phyloP scores from a whole-genome alignment of 2,113 vertebrate genomes.

The Caracal caracal region DNA sequence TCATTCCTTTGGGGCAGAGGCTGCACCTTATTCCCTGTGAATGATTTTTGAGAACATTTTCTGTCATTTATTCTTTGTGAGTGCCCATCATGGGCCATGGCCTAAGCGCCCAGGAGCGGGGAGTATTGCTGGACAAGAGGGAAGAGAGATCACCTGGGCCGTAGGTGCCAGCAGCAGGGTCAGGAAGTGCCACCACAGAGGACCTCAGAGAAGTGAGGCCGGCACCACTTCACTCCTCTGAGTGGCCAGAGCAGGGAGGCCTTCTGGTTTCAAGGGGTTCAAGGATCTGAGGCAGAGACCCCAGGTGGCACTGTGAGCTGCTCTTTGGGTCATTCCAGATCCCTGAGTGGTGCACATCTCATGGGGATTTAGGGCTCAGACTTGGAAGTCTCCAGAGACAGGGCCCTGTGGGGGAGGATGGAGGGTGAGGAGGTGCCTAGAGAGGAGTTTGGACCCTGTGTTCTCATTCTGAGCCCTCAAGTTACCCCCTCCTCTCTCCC shows the following conservation, averaged over 20 bases:
- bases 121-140: neutral
- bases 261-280: neutral
- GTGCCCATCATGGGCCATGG: no score
- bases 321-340: neutral
- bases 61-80: neutral
- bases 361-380: neutral
- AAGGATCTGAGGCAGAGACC: no score
- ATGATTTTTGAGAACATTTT: neutral
- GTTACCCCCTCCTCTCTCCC: no score
- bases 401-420: accelerated
- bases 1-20: neutral
- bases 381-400: neutral
- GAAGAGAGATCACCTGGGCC: accelerated
- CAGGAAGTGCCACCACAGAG: neutral
- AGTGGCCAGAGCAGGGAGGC: no score
- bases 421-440: neutral
- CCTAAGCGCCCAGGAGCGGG: neutral
- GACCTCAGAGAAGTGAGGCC: neutral
- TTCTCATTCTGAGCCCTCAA: neutral
- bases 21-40: neutral
- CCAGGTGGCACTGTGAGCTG: neutral
- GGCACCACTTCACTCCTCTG: no score
- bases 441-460: neutral
- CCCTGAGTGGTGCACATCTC: neutral
- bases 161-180: neutral